Base-by-base conservation (phyloP, 2,888 invertebrate species). In the Clusia tigrina region DNA sequence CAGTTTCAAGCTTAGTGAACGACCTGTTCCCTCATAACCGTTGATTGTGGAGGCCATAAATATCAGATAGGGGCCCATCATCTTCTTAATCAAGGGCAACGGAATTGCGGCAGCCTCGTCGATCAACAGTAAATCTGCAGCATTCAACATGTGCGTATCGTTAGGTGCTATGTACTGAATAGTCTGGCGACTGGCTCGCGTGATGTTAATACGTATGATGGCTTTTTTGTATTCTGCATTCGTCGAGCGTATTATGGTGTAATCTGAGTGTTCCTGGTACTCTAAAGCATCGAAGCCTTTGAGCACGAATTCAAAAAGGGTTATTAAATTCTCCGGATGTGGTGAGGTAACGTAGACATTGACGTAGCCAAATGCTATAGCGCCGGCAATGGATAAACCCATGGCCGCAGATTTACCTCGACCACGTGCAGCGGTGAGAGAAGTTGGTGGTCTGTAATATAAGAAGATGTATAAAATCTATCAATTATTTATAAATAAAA, bases 81-180 rank as follows among this genome's bases (percentile, higher is more conserved):
- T 91, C 1, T 91, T 89, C 70, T 95, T 93, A 0, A 99, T 97
- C 73, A 94, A 89, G 0, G 94, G 93, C 63, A 99, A 85, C 0
- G 99, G 99, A 71, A 99, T 99, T 6, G 99, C 99, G 0, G 99
- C 99, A 1, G 99, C 99, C 84, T 99, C 99, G 83, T 99, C 99
- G 62, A 99, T 97, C 0, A 99, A 90, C 32, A 99, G 87, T 46
- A 99, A 84, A 83, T 99, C 98, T 0, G 98, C 97, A 67, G 97
- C 96, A 9, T 94, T 90, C 32, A 99, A 86, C 66, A 94, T 90
- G 63, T 92, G 89, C 54, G 92, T 90, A 83, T 98, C 97, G 48
- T 91, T 91, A 0, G 99, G 98, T 66, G 95, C 92, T 78, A 99
- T 96, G 83, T 99, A 99, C 91, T 98, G 96, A 69, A 98, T 92